Conservation (phyloP, 2,888 invertebrate species). For the Apamea crenata region DNA sequence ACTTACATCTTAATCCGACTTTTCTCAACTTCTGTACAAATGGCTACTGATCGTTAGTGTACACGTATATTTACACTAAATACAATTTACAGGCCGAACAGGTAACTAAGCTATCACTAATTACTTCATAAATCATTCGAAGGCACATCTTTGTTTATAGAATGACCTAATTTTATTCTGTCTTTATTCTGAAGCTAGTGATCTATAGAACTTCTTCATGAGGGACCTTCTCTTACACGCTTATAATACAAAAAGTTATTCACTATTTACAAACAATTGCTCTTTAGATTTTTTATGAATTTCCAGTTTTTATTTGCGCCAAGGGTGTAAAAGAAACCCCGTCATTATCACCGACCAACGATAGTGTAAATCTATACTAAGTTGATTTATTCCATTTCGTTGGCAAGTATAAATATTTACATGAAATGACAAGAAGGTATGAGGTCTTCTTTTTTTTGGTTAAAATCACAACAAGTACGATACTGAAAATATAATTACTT, state of each 20-base stretch:
- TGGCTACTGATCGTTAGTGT: conserved; percentile 63
- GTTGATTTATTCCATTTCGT: conserved; percentile 51
- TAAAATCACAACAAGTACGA: conserved; percentile 88
- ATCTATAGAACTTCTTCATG: conserved; percentile 64
- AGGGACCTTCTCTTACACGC: conserved; percentile 55
- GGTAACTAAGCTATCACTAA: conserved; percentile 81
- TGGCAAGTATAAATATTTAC: conserved; percentile 77
- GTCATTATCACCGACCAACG: conserved; percentile 57
- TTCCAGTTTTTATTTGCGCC: background rate
- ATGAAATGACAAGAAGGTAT: conserved; percentile 80
- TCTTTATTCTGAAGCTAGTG: conserved; percentile 61
- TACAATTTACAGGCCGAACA: conserved; percentile 81
- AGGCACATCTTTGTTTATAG: conserved; percentile 88
- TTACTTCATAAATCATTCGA: conserved; percentile 86
- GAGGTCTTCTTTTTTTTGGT: conserved; percentile 87
- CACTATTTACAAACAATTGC: conserved; percentile 44
- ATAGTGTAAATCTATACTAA: conserved; percentile 50
- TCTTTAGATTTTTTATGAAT: conserved; percentile 13
- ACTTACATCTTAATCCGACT: conserved; percentile 3
- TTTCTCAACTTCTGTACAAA: conserved; percentile 47
- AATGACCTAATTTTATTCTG: conserved; percentile 79
- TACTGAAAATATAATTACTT: conserved; percentile 85
- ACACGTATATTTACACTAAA: conserved; percentile 73
- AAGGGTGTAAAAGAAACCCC: conserved; percentile 58
- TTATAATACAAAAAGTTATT: conserved; percentile 22